A percentile compares a stretch with the other conserved stretches of the same genome.
Conservation (phyloP, 1,140 invertebrate species). For the Philotrypesis tridentata region DNA sequence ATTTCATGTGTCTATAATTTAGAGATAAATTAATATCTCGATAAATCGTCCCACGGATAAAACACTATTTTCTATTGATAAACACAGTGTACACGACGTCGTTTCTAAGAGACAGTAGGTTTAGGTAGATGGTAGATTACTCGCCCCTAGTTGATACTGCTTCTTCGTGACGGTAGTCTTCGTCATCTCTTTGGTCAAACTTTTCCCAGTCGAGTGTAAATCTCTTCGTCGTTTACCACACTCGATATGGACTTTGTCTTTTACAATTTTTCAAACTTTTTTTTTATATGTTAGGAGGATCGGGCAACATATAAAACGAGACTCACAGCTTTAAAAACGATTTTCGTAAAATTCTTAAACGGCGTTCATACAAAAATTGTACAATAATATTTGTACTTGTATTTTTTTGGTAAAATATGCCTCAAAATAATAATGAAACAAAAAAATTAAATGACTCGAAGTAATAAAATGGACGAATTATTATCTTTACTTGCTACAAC, state of each 20-base stretch:
- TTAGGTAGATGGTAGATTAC: slow-evolving; percentile 73
- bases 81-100: slow-evolving; percentile 67
- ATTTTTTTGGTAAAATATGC: not conserved
- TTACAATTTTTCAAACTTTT: slow-evolving; percentile 35
- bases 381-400: not conserved
- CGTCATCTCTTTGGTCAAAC: slow-evolving; percentile 62
- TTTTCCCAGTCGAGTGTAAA: slow-evolving; percentile 59
- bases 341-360: slow-evolving; percentile 1
- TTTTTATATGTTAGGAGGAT: slow-evolving; percentile 20
- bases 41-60: slow-evolving; percentile 52
- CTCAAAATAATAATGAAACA: not conserved
- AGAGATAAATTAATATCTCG: slow-evolving; percentile 24
- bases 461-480: not conserved
- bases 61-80: slow-evolving; percentile 56
- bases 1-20: not conserved
- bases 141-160: slow-evolving; percentile 71
- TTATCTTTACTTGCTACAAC: not conserved
- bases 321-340: not conserved
- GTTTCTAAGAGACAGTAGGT: slow-evolving; percentile 68
- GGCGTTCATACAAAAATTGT: not conserved
- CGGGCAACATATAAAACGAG: not conserved
- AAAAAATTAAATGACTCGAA: not conserved
- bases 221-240: slow-evolving; percentile 63
- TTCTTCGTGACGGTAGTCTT: slow-evolving; percentile 67
- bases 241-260: slow-evolving; percentile 58